These are phyloP conservation scores for Brassicogethes aeneus DNA, from an alignment of 2,888 invertebrate species.

Conservation along the genomic window DNA sequence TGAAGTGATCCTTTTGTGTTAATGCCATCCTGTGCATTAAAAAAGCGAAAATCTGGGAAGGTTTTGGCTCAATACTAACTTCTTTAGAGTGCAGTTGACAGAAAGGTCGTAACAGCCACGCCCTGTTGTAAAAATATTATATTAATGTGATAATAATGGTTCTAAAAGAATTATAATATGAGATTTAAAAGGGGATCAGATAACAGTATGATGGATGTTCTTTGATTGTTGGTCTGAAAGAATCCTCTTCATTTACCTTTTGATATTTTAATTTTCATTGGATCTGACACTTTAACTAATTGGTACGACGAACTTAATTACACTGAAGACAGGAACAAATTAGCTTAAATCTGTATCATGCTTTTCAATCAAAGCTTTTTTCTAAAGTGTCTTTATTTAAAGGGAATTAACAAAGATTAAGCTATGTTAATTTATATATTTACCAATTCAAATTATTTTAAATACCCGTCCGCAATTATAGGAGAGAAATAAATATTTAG, in stretches of 20 bases:
- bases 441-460: too few species aligned
- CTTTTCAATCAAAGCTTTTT: constrained; percentile 1
- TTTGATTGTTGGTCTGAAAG: constrained; percentile 8
- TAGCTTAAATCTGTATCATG: not conserved
- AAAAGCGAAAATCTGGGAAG: not conserved
- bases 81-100: constrained; percentile 37
- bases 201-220: constrained; percentile 24
- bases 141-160: constrained; percentile 42
- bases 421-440: too few species aligned
- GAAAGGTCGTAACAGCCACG: constrained; percentile 37
- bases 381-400: too few species aligned
- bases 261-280: constrained; percentile 2
- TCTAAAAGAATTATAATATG: constrained; percentile 37
- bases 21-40: too few species aligned
- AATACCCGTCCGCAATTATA: too few species aligned
- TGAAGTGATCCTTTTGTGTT: too few species aligned
- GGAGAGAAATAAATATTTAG: too few species aligned
- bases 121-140: constrained; percentile 41
- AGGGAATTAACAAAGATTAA: too few species aligned
- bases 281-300: not conserved
- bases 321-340: not conserved
- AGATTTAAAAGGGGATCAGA: constrained; percentile 27
- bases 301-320: not conserved
- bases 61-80: constrained; percentile 30
- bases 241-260: not conserved